These are phyloP conservation scores for Charina bottae DNA, from an alignment of 2,113 vertebrate species.

Conservation along the genomic window DNA sequence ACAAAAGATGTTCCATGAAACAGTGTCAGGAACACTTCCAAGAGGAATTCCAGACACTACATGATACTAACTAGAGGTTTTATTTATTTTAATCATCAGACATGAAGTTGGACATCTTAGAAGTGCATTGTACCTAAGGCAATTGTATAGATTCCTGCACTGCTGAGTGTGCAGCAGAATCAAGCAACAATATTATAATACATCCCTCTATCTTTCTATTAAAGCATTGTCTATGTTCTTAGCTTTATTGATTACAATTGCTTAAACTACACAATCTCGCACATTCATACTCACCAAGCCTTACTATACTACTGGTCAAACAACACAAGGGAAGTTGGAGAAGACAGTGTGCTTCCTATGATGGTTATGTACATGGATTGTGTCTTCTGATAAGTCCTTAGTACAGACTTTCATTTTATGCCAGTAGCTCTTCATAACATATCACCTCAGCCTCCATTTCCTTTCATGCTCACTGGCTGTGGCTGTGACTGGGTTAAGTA, in stretches of 20 bases:
- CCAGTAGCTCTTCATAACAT: not conserved
- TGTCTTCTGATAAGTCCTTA: not conserved
- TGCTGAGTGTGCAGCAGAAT: not conserved
- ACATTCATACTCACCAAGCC: not conserved
- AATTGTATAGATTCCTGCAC: not conserved
- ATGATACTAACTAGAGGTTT: constrained; percentile 41
- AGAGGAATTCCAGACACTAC: constrained; percentile 37
- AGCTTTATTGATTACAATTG: not conserved
- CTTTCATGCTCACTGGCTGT: not conserved
- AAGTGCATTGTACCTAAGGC: not conserved
- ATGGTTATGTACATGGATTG: not conserved
- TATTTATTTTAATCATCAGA: constrained; percentile 47
- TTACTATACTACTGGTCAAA: not conserved
- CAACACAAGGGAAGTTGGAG: not conserved
- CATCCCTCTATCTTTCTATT: not conserved
- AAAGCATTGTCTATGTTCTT: not conserved
- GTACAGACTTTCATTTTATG: not conserved
- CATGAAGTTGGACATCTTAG: not conserved
- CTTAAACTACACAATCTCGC: not conserved
- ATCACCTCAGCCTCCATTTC: not conserved
- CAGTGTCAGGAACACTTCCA: constrained; percentile 36
- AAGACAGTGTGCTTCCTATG: not conserved
- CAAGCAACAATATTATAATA: not conserved
- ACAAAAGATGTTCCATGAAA: constrained; percentile 39
- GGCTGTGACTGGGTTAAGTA: not conserved